Conservation (phyloP, 2,888 invertebrate species). For the Pristionchus mayeri region DNA sequence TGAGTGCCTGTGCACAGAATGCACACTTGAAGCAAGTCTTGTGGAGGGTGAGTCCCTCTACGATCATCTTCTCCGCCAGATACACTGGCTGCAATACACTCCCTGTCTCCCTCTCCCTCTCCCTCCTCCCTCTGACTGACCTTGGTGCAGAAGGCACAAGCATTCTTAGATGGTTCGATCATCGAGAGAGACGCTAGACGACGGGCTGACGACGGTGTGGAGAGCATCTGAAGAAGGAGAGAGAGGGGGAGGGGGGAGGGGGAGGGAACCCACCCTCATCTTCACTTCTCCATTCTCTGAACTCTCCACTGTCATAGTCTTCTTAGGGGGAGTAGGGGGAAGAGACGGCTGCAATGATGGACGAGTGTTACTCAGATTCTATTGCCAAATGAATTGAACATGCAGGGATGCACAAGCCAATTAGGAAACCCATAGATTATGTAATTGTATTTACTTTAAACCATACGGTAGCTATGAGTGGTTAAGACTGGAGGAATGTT, state of each 20-base stretch:
- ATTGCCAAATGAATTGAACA: too few relatives aligned
- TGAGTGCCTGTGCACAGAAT: conserved; percentile 63
- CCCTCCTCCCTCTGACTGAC: too few relatives aligned
- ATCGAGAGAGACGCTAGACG: conserved; percentile 42
- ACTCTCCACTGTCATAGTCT: conserved; percentile 21
- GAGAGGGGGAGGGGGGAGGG: too few relatives aligned
- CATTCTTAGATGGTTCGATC: conserved; percentile 40
- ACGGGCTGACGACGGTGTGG: not conserved
- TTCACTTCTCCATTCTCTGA: not conserved
- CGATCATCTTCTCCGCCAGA: conserved; percentile 65
- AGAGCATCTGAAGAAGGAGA: not conserved
- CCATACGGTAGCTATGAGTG: too few relatives aligned
- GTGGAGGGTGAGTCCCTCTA: conserved; percentile 58
- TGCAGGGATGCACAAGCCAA: too few relatives aligned
- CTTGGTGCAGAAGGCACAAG: conserved; percentile 52
- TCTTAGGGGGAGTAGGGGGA: conserved; percentile 36
- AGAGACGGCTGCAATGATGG: not conserved
- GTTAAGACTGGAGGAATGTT: too few relatives aligned
- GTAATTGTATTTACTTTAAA: too few relatives aligned
- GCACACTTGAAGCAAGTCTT: conserved; percentile 65
- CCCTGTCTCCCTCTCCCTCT: too few relatives aligned
- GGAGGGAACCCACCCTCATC: conserved; percentile 27
- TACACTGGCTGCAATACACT: conserved; percentile 65
- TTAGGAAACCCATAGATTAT: too few relatives aligned
- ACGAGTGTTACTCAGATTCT: too few relatives aligned